Evolutionary conservation across 2,113 vertebrate species (phyloP), one percentile per base, ranked within the genome.

Genomic region (Potamarius usumacintae): DNA sequence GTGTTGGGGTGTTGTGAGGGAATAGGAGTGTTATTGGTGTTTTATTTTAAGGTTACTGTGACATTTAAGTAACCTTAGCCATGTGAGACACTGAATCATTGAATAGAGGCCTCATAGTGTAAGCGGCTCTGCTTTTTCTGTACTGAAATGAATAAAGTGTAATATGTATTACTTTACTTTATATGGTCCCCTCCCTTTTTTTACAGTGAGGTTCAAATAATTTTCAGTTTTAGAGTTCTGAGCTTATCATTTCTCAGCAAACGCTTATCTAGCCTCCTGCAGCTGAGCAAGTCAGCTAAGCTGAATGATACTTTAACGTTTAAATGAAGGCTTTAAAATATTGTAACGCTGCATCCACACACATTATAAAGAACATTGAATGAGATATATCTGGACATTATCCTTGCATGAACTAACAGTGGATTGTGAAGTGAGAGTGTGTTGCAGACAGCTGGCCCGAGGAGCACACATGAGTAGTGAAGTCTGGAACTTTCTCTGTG

Each of bases 401-500:
- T 48, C 69, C 3, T 15, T 81, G 34, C 53, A 27, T 76, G 82
- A 81, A 50, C 15, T 67, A 53, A 27, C 55, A 87, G 85, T 72
- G 65, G 30, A 52, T 58, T 30, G 79, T 82, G 72, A 7, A 20
- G 8, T 80, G 55, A 6, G 12, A 60, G 27, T 55, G 18, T 27
- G 82, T 74, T 17, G 50, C 84, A 84, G 84, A 58, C 52, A 63
- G 77, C 50, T 65, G 27, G 25, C 8, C 27, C 3, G n/a, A 72
- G 48, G n/a, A 87, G 53, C 81, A 25, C 63, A 91, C 83, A 60
- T 76, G 77, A 89, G 89, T 67, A 82, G 17, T 58, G 62, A 65
- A 86, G 84, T 74, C 94, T 92, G 90, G 94, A 95, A 95, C 91
- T 90, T 95, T 96, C 94, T 92, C 86, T 85, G 72, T 84, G 48